These are phyloP conservation scores for Hyperoplus lanceolatus DNA, from an alignment of 2,797 vertebrate genomes.

Conservation along the genomic window DNA sequence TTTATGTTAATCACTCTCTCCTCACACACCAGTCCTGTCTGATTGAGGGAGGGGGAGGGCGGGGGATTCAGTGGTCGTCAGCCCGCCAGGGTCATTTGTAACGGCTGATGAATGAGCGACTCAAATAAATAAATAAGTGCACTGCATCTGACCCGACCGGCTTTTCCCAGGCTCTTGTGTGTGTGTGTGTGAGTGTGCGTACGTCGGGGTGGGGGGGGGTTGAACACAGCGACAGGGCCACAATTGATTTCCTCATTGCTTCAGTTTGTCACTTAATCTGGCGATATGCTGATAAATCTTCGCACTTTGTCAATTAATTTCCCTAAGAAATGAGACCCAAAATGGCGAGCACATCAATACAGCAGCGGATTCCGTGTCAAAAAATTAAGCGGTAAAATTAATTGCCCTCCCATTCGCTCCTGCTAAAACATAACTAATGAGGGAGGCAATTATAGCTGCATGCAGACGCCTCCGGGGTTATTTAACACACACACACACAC, in stretches of 20 bases:
- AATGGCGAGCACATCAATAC: constrained; percentile 87
- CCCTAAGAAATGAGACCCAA: constrained; percentile 85
- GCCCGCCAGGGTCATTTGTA: constrained; percentile 83
- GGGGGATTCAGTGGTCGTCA: constrained; percentile 72
- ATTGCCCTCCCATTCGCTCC: constrained; percentile 87
- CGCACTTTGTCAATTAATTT: constrained; percentile 89
- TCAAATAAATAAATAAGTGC: constrained; percentile 86
- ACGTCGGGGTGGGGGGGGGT: constrained; percentile 32
- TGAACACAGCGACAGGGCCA: constrained; percentile 77
- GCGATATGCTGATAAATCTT: constrained; percentile 88
- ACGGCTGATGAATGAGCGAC: constrained; percentile 84
- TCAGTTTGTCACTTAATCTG: constrained; percentile 89
- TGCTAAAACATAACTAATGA: constrained; percentile 90
- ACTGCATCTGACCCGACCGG: constrained; percentile 78
- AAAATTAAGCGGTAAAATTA: constrained; percentile 89
- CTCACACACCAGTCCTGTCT: constrained; percentile 75
- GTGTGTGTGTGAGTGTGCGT: constrained; percentile 4
- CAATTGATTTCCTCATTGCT: constrained; percentile 89
- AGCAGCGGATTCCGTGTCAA: constrained; percentile 83
- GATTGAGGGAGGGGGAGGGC: constrained; percentile 37
- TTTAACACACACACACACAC: constrained; percentile 80
- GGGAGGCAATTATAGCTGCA: constrained; percentile 88
- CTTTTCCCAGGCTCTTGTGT: constrained; percentile 75
- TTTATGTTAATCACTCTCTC: constrained; percentile 80
- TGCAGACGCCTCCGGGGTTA: constrained; percentile 85